Evolutionary conservation across 2,113 vertebrate genomes (phyloP).

Genomic region (Guaruba guarouba): DNA sequence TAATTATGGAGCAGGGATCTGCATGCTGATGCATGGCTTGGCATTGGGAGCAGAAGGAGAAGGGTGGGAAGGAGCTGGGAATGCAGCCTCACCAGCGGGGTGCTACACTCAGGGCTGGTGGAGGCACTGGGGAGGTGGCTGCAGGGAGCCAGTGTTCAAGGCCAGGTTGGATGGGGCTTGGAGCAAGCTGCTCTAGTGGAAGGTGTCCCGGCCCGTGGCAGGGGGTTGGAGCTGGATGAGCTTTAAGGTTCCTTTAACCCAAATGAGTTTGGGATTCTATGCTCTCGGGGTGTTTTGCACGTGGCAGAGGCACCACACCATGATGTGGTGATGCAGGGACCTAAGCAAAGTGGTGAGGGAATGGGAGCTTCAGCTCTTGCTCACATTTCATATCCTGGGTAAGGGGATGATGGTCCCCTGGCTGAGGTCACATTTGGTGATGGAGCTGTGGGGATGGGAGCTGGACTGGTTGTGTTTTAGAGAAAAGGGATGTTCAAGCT

Average conservation of each 20-base stretch:
- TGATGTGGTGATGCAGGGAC: accelerated
- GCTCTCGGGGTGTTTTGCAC: accelerated
- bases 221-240: neutral
- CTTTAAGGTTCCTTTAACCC: neutral
- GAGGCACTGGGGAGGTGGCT: accelerated
- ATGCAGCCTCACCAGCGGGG: neutral
- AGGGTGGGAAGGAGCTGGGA: neutral
- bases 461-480: neutral
- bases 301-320: accelerated
- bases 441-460: neutral
- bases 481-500: neutral
- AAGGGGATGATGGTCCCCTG: accelerated
- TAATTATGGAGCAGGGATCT: conserved; percentile 31
- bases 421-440: neutral
- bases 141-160: neutral
- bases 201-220: neutral
- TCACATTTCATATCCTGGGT: accelerated
- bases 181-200: neutral
- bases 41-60: neutral
- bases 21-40: neutral
- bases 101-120: neutral
- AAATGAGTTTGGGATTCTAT: neutral
- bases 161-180: neutral
- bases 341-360: accelerated
- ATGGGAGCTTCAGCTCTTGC: accelerated